Base-by-base conservation (phyloP, 2,888 invertebrate genomes). In the Pharmacophagus antenor region DNA sequence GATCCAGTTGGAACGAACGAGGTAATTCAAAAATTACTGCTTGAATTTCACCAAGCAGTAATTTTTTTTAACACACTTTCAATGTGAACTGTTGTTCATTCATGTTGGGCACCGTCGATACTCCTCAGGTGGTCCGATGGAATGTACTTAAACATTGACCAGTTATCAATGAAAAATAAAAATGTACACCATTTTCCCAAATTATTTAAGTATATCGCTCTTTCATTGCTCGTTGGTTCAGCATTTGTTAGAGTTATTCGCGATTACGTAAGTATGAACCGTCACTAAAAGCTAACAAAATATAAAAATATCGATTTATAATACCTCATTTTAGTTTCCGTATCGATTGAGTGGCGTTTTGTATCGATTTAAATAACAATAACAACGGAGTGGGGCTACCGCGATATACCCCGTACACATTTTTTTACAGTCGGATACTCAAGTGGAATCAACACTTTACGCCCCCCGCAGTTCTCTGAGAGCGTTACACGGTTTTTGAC, bases 401-500 rank as follows among this genome's bases (percentile, higher is more conserved):
- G 61, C 54, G 58, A 25, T 50, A 61, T 62, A 50, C 62, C 54
- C 46, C 48, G 64, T 61, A 58, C 53, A 59, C 51, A 62, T 67
- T 67, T 31, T 12, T 64, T 67, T 67, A 65, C 62, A 62, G 70
- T 68, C 68, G 65, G 61, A 62, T 65, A 58, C 60, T 60, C 65
- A 64, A 65, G 64, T 50, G 66, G 66, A 70, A 68, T 68, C 67
- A 62, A 62, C 67, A 64, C 63, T 65, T 65, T 60, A 63, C 63
- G 60, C 70, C 72, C 68, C 73, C 73, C 63, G 65, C 70, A 54
- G 72, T 57, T 61, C 63, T 41, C 20, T n/a, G 20, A 61, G 56
- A 47, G 58, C 66, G 65, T 75, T 72, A 70, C 58, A 65, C 66
- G 78, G 72, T 68, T 65, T 54, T 73, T 73, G 73, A 78, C 77